phyloP scores from a whole-genome alignment of 2,888 invertebrate species.

The Ypsolopha sequella region DNA sequence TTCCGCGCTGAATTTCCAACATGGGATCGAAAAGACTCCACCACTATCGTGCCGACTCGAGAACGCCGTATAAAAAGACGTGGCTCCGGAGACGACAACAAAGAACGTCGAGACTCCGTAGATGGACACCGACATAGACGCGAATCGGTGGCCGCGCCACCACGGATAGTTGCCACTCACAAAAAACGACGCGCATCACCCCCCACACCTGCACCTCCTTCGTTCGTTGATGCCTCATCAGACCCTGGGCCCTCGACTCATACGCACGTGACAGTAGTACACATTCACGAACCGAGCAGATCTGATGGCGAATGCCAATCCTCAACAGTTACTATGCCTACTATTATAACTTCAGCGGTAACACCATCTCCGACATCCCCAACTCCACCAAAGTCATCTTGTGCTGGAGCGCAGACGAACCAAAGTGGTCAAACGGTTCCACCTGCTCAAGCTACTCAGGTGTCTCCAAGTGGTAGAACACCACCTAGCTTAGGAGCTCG shows the following conservation, averaged over 20 bases:
- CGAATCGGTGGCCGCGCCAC: conserved; percentile 75
- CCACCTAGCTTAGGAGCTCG: conserved; percentile 70
- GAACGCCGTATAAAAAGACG: conserved; percentile 65
- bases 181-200: conserved; percentile 66
- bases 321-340: conserved; percentile 51
- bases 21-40: conserved; percentile 79
- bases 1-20: conserved; percentile 79
- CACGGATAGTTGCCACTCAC: conserved; percentile 72
- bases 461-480: conserved; percentile 41
- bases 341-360: conserved; percentile 61
- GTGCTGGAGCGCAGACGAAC: conserved; percentile 6
- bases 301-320: conserved; percentile 75
- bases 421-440: conserved; percentile 16
- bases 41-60: conserved; percentile 56
- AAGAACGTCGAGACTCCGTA: conserved; percentile 74
- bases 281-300: conserved; percentile 60
- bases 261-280: conserved; percentile 55
- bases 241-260: conserved; percentile 74
- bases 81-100: conserved; percentile 73
- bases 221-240: conserved; percentile 72
- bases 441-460: conserved; percentile 25
- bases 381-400: conserved; percentile 57
- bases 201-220: conserved; percentile 50
- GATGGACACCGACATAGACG: conserved; percentile 78
- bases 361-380: conserved; percentile 88